Evolutionary conservation across 2,888 invertebrate species (phyloP), one percentile per base, ranked within the genome.

Genomic region (Apamea anceps): DNA sequence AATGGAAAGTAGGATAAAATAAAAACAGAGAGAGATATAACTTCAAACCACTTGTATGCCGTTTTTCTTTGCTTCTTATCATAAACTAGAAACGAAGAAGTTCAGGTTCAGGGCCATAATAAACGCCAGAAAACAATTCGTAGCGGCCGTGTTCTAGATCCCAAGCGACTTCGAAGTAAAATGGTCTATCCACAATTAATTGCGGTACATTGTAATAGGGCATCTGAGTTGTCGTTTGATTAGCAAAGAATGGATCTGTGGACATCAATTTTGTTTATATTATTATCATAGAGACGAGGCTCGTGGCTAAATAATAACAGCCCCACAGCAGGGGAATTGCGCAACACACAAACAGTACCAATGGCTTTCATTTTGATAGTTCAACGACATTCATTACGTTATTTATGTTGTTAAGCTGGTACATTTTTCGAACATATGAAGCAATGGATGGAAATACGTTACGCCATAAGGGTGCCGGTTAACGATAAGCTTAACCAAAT

Each of bases 121-220:
- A 95, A 4, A 93, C 91, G 0, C 95, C 95, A 21, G 84, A 87
- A 25, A 95, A 88, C 0, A 95, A 45, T 3, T 91, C 89, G 13
- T 91, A 79, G 0, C 78, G 77, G 5, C 48, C 15, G 2, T 71
- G 72, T 0, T 71, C 57, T 21, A 75, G 32, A 4, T 91, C 85
- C 18, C 94, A 37, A 28, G 88, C 88, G 15, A 95, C 71, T 21
- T 88, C 82, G 87, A 95, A 95, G 79, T 92, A 93, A 79, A 95
- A 95, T 0, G 96, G 95, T 6, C 85, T 90, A 63, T 95, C 91
- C 0, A 90, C 90, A 1, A 81, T 73, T 3, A 94, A 82, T 28
- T 91, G 87, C 8, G 77, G 68, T 5, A 78, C 8, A n/a, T 63
- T 66, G 1, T n/a, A 67, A 60, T 12, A 28, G 10, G 75, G 65